Evolutionary conservation across 2,888 invertebrate genomes (phyloP).

Genomic region (Amaurobius ferox): DNA sequence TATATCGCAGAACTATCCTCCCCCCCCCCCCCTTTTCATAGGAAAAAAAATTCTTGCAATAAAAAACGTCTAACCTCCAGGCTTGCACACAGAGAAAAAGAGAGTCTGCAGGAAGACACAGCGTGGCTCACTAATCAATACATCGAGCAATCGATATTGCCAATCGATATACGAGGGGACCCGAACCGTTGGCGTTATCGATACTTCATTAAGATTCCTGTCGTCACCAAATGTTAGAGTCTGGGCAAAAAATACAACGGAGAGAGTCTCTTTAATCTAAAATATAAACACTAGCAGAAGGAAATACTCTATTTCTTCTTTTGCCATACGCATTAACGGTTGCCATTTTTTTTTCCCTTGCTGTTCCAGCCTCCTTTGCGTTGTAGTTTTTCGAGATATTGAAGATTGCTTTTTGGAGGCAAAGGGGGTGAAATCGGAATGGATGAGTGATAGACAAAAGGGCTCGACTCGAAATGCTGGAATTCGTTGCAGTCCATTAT

Average conservation of each 20-base stretch:
- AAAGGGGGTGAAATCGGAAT: slow-evolving; percentile 58
- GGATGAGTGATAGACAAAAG: slow-evolving; percentile 67
- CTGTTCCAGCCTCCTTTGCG: slow-evolving; percentile 32
- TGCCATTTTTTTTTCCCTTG: slow-evolving; percentile 44
- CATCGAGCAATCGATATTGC: slow-evolving; percentile 57
- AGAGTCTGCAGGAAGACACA: slow-evolving; percentile 57
- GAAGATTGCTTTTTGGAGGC: slow-evolving; percentile 63
- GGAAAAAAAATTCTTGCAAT: slow-evolving; percentile 31
- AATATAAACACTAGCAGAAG: slow-evolving; percentile 58
- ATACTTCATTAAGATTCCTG: slow-evolving; percentile 72
- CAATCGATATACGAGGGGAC: slow-evolving; percentile 57
- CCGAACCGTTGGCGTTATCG: slow-evolving; percentile 69
- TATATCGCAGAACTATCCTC: slow-evolving; percentile 53
- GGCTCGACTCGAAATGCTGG: slow-evolving; percentile 33
- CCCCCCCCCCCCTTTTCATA: slow-evolving; percentile 1
- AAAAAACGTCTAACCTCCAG: slow-evolving; percentile 56
- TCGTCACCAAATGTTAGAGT: slow-evolving; percentile 66
- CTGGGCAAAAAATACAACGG: slow-evolving; percentile 37
- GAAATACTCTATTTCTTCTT: slow-evolving; percentile 56
- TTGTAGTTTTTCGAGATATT: slow-evolving; percentile 63
- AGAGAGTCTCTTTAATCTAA: slow-evolving; percentile 65
- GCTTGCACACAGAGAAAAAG: slow-evolving; percentile 51
- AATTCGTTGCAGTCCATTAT: slow-evolving; percentile 66
- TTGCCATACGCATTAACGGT: slow-evolving; percentile 62
- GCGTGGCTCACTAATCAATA: slow-evolving; percentile 67